These are phyloP conservation scores for Euproctis similis DNA, from an alignment of 2,888 invertebrate genomes.

Conservation along the genomic window DNA sequence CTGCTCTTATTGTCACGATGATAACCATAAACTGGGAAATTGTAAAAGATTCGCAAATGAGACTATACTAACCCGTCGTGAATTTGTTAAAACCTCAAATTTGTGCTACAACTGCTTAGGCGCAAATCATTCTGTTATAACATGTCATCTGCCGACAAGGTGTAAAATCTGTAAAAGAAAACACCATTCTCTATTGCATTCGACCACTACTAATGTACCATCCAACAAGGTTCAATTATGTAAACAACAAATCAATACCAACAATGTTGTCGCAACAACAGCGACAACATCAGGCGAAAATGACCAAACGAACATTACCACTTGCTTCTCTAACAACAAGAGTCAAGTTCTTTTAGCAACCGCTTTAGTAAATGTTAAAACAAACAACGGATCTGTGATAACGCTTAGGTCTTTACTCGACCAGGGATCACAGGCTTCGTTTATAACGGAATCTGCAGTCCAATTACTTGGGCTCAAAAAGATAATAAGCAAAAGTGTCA, in stretches of 20 bases:
- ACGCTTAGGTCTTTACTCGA: not conserved
- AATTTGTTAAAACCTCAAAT: not conserved
- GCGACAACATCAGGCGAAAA: not conserved
- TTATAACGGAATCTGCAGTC: constrained; percentile 1
- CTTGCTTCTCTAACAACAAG: not conserved
- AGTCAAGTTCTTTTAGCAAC: constrained; percentile 1
- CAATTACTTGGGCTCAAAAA: not conserved
- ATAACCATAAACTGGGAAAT: not conserved
- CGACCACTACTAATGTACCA: not conserved
- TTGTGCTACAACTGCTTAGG: constrained; percentile 1
- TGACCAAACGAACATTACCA: not conserved
- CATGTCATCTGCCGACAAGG: not conserved
- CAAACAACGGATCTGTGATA: not conserved
- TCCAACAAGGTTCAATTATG: not conserved
- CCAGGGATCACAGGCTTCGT: constrained; percentile 2
- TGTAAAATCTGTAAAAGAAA: not conserved
- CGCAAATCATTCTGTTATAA: not conserved
- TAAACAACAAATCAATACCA: not conserved
- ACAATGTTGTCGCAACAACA: not conserved
- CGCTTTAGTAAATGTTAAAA: not conserved
- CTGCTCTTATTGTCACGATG: not conserved
- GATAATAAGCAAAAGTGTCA: not conserved
- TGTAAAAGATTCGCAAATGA: not conserved
- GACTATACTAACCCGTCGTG: not conserved
- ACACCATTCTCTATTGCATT: constrained; percentile 1